Evolutionary conservation across 1,140 invertebrate genomes (phyloP), one percentile per base, ranked within the genome.

Genomic region (Drosophila tani): DNA sequence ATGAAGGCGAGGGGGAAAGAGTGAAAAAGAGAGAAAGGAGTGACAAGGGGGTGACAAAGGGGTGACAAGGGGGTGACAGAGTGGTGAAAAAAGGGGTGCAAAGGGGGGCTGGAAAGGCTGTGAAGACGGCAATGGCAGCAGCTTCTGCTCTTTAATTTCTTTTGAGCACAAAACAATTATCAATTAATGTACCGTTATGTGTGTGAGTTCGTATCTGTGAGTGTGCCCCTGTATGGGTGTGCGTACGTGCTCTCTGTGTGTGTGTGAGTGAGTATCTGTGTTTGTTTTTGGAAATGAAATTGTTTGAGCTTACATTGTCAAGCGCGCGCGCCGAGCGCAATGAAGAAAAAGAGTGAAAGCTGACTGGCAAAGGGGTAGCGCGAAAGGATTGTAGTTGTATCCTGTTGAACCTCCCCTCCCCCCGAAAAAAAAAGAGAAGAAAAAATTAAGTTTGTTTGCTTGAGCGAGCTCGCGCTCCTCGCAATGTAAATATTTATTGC

Each of bases 111-210:
- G 51, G 17, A 38, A 55, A 19, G 53, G 51, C 51, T 35, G 32
- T 21, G 51, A 55, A 55, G 51, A 38, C 32, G 51, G 17, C 51
- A 21, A 29, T 29, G 27, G 51, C 17, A 47, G 17, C 46, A 60
- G 43, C 55, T 57, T 50, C 46, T 74, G 71, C 57, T 83, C 80
- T 81, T 87, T 88, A 88, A 88, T 87, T 87, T 81, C 83, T 87
- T 87, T 87, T 83, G 65, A 87, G 84, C 83, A 83, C 83, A 83
- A 87, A 87, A 88, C 83, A 87, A 87, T 87, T 87, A 87, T 87
- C 83, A 87, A 87, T 87, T 87, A 87, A 87, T 87, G 83, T 87
- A 78, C 77, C 83, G 68, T 80, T 88, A 81, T 78, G 71, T 66
- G 51, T 38, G 62, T 66, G 45, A 60, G 50, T 53, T 45, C 60